Base-by-base conservation (phyloP, 2,888 invertebrate genomes). In the Apodemia mormo region DNA sequence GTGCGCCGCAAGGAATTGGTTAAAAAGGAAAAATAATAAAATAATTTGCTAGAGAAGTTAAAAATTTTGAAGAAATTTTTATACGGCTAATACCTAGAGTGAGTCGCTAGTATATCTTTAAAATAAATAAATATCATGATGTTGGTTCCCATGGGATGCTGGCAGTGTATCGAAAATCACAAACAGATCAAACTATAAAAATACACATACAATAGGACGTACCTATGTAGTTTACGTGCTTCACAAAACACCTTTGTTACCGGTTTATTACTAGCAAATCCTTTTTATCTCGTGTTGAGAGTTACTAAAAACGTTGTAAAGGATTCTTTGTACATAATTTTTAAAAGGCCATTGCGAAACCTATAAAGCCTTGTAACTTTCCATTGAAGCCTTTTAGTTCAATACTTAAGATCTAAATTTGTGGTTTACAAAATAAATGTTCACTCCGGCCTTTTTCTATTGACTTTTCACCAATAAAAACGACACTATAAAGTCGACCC, bases 391-490 rank as follows among this genome's bases (percentile, higher is more conserved):
- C 72, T 74, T 77, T 76, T 79, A 77, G 75, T 72, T 74, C 70
- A 74, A 74, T 75, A 74, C 74, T 77, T 76, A 72, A 75, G 71
- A 72, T 71, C 68, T 65, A 74, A 78, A 79, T 79, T 79, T 77
- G 78, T 77, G 76, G 78, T 75, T 72, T 73, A 75, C 77, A 75
- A 77, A 78, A 76, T 77, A 79, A 78, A 85, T 82, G 85, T 84
- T 85, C 84, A 81, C 82, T 80, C 84, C 75, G 82, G 77, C 82
- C 85, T 87, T 87, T 54, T 86, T 88, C 86, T 88, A 87, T 89
- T 87, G 89, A 87, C 87, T 83, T 85, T 83, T 80, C 82, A 80
- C 83, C 85, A 80, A 88, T 90, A 89, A 90, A 90, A 86, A 81
- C 79, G 78, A 73, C 75, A 82, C 85, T 79, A 83, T 87, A 88